These are phyloP conservation scores for Bellardia bayeri DNA, from an alignment of 2,888 invertebrate species.

Conservation along the genomic window DNA sequence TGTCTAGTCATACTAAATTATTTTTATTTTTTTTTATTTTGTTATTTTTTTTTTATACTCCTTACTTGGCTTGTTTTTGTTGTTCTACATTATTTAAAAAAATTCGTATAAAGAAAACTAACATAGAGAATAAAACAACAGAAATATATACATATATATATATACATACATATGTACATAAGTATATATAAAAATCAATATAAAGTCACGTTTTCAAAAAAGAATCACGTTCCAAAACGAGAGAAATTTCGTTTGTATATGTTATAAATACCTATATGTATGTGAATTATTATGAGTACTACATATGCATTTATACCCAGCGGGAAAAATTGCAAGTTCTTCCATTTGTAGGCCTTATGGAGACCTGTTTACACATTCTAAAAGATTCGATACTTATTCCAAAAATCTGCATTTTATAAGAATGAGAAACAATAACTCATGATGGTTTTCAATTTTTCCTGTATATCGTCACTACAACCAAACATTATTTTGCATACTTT, in stretches of 20 bases:
- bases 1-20: slow-evolving; percentile 57
- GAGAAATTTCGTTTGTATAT: slow-evolving; percentile 20
- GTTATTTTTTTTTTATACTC: slow-evolving; percentile 12
- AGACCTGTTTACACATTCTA: too few species aligned
- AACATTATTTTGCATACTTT: too few species aligned
- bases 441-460: too few species aligned
- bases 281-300: neutral
- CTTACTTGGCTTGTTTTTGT: slow-evolving; percentile 23
- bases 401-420: too few species aligned
- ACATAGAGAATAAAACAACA: slow-evolving; percentile 71
- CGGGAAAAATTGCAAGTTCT: too few species aligned
- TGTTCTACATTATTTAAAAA: slow-evolving; percentile 24
- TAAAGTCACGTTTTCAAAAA: slow-evolving; percentile 84
- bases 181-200: slow-evolving; percentile 81
- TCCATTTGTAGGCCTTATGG: too few species aligned
- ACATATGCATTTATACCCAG: neutral
- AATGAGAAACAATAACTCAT: too few species aligned
- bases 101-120: slow-evolving; percentile 26
- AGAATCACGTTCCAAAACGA: slow-evolving; percentile 82
- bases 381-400: too few species aligned
- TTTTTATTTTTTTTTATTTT: neutral
- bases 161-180: too few species aligned
- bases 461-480: too few species aligned
- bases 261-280: neutral
- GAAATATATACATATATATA: slow-evolving; percentile 37